phyloP scores from a whole-genome alignment of 2,797 vertebrate species.

The Lophotriccus pileatus region DNA sequence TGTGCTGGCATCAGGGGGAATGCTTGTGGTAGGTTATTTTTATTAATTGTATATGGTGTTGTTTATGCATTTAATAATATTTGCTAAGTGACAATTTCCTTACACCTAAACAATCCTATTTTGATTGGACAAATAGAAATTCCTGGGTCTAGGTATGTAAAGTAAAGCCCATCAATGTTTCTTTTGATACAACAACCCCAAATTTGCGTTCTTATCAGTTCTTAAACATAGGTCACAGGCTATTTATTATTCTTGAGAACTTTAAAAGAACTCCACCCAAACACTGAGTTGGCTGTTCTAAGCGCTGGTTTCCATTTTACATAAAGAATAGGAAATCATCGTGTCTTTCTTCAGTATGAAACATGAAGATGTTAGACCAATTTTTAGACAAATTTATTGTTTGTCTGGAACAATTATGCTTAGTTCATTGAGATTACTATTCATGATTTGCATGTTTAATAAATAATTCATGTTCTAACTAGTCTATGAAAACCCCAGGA shows the following conservation, averaged over 20 bases:
- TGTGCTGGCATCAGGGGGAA: neutral
- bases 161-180: neutral
- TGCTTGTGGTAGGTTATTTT: neutral
- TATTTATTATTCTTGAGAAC: neutral
- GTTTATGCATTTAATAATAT: neutral
- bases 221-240: neutral
- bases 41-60: neutral
- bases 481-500: neutral
- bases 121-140: neutral
- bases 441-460: slow-evolving; percentile 9
- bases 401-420: neutral
- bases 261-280: neutral
- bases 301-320: neutral
- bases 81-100: neutral
- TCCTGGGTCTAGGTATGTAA: neutral
- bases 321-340: neutral
- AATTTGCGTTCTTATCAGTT: neutral
- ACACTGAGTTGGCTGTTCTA: neutral
- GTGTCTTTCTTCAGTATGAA: neutral
- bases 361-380: neutral
- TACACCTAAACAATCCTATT: neutral
- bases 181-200: neutral
- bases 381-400: neutral
- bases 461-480: slow-evolving; percentile 15
- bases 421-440: neutral